Conservation (phyloP, 1,140 invertebrate species). For the Cydia splendana region DNA sequence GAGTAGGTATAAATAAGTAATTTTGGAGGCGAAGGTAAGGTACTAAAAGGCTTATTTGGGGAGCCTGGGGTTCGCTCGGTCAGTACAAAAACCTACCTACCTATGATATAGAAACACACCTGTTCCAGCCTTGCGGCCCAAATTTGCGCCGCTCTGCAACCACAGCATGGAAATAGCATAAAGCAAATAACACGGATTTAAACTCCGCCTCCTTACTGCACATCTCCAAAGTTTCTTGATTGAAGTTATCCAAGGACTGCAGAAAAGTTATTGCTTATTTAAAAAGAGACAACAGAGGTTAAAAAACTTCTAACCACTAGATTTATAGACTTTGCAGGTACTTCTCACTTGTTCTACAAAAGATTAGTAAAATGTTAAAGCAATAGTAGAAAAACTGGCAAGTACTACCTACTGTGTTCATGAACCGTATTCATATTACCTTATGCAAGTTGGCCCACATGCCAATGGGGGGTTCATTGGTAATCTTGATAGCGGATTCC, state of each 20-base stretch:
- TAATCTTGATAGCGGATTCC: conserved; percentile 97
- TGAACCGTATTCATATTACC: conserved; percentile 47
- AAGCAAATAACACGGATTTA: conserved; percentile 93
- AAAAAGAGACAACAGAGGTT: background rate
- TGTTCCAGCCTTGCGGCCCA: conserved; percentile 97
- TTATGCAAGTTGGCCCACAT: conserved; percentile 97
- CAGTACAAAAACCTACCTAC: no score
- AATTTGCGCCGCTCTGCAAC: conserved; percentile 96
- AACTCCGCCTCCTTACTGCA: conserved; percentile 97
- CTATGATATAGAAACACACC: conserved; percentile 53
- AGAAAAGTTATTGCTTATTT: conserved; percentile 14
- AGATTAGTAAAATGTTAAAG: background rate
- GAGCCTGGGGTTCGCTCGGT: no score
- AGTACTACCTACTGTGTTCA: background rate
- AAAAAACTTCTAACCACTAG: background rate
- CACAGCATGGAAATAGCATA: conserved; percentile 98
- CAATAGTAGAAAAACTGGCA: background rate
- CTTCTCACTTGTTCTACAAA: no score
- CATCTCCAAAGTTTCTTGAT: conserved; percentile 95
- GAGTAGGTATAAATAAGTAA: no score
- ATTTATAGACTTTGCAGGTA: no score
- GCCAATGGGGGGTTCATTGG: conserved; percentile 96
- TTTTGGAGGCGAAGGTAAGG: no score
- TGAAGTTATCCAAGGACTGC: conserved; percentile 93
- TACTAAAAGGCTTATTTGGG: no score